phyloP scores from a whole-genome alignment of 2,888 invertebrate species.

The Nasonovia ribisnigri region DNA sequence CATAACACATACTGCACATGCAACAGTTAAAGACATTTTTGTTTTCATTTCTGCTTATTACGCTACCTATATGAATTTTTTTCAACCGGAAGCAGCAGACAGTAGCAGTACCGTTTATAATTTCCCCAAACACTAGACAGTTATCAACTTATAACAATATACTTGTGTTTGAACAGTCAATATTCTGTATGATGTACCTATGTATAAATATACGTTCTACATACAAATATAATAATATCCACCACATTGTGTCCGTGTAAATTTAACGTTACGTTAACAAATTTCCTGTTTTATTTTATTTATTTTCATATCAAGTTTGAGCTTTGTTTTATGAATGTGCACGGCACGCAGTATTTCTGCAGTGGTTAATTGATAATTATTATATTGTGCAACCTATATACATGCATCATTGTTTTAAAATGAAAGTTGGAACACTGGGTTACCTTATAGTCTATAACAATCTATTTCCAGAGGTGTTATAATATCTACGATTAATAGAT shows the following conservation, averaged over 20 bases:
- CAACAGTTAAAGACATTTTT: background rate
- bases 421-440: background rate
- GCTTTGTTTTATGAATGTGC: background rate
- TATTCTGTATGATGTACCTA: background rate
- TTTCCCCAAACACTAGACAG: background rate
- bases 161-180: background rate
- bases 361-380: background rate
- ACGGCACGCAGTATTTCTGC: too few relatives aligned
- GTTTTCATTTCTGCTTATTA: slow-evolving; percentile 22
- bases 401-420: background rate
- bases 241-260: background rate
- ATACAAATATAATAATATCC: background rate
- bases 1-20: background rate
- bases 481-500: background rate
- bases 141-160: background rate
- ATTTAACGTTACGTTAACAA: background rate
- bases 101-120: background rate
- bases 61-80: background rate
- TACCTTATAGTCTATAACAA: background rate
- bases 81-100: background rate
- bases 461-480: background rate
- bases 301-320: background rate
- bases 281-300: background rate
- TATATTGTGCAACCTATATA: background rate
- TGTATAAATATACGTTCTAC: background rate